phyloP scores from a whole-genome alignment of 2,888 invertebrate species.

The Scaptomyza flava region DNA sequence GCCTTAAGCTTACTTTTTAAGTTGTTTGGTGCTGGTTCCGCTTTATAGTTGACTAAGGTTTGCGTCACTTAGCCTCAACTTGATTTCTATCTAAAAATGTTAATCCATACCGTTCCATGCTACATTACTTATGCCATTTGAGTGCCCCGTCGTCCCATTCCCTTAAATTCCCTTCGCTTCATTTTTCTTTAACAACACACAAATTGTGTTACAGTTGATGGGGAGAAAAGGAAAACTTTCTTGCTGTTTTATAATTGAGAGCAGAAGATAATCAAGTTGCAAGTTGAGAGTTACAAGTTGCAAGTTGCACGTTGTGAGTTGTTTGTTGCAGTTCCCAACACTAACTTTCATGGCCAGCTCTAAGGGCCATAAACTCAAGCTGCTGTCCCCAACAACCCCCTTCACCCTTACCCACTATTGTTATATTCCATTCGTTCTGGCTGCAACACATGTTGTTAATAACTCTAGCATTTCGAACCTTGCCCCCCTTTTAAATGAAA shows the following conservation, averaged over 20 bases:
- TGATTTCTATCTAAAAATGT: constrained; percentile 12
- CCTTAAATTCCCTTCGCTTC: background rate
- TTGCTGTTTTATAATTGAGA: constrained; percentile 47
- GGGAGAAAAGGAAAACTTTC: constrained; percentile 29
- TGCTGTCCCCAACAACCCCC: constrained; percentile 21
- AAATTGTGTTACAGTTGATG: constrained; percentile 44
- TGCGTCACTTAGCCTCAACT: constrained; percentile 41
- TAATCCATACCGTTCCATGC: constrained; percentile 9
- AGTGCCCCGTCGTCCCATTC: no score
- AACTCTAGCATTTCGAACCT: constrained; percentile 45
- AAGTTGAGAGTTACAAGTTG: constrained; percentile 16
- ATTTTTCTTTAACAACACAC: constrained; percentile 16
- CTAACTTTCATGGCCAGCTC: constrained; percentile 24
- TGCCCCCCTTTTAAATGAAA: constrained; percentile 35
- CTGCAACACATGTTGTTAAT: constrained; percentile 71
- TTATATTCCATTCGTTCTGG: constrained; percentile 6
- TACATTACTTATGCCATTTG: constrained; percentile 48
- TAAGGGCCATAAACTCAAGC: constrained; percentile 42
- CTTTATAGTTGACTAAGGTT: constrained; percentile 40
- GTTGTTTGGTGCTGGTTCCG: constrained; percentile 33
- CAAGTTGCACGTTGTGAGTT: constrained; percentile 26
- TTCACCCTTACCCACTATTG: background rate
- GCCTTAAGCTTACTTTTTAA: constrained; percentile 8
- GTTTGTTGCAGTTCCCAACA: constrained; percentile 21
- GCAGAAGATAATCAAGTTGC: constrained; percentile 56